These are phyloP conservation scores for Synergus japonicus DNA, from an alignment of 2,888 invertebrate species.

Conservation along the genomic window DNA sequence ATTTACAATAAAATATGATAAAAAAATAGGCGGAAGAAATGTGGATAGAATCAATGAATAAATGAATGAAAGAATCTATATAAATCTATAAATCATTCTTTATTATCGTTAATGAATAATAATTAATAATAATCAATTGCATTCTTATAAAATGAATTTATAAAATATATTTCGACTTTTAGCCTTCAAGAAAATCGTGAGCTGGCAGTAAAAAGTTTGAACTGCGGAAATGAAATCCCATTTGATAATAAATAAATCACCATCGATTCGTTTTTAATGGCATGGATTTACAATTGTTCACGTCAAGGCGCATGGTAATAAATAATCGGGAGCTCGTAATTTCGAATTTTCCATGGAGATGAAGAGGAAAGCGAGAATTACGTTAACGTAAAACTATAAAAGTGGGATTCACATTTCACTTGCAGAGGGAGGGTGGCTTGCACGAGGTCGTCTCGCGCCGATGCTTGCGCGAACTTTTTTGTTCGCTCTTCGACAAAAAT, in stretches of 20 bases:
- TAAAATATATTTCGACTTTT: not conserved
- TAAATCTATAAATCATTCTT: too few species aligned
- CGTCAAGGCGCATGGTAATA: not conserved
- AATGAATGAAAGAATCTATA: too few species aligned
- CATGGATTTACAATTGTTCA: not conserved
- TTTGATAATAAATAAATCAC: constrained; percentile 2
- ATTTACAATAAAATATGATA: too few species aligned
- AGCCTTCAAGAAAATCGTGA: not conserved
- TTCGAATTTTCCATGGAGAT: constrained; percentile 28
- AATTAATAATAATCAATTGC: too few species aligned
- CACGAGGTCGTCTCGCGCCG: constrained; percentile 30
- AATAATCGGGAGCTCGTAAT: constrained; percentile 22
- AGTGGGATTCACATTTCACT: constrained; percentile 16
- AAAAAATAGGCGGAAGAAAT: too few species aligned
- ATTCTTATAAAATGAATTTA: not conserved
- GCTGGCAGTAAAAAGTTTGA: not conserved
- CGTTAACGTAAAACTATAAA: constrained; percentile 34
- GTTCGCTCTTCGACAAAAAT: constrained; percentile 40
- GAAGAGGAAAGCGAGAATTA: constrained; percentile 10
- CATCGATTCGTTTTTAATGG: not conserved
- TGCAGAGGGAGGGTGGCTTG: constrained; percentile 20
- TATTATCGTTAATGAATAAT: too few species aligned
- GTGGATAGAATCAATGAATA: too few species aligned
- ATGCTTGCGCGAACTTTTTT: constrained; percentile 39
- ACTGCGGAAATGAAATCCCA: not conserved